Percentiles rank a stretch among this genome's conserved stretches.
These are phyloP conservation scores for Lycophotia porphyrea DNA, from an alignment of 2,888 invertebrate species.

Conservation along the genomic window DNA sequence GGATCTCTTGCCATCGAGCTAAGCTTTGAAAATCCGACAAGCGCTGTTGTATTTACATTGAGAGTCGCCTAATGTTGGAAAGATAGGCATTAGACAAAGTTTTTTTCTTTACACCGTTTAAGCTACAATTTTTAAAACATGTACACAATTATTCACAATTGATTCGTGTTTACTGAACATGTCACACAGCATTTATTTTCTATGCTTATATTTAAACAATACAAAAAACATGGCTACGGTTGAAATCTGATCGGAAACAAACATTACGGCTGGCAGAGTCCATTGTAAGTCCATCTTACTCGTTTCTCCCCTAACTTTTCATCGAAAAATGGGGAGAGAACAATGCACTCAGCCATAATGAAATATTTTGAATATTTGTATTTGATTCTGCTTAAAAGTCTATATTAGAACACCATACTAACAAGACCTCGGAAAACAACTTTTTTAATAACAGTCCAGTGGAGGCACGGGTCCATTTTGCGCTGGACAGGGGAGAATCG, in stretches of 20 bases:
- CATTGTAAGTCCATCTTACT: constrained; percentile 61
- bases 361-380: constrained; percentile 88
- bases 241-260: constrained; percentile 55
- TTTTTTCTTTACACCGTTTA: neutral
- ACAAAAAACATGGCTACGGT: constrained; percentile 35
- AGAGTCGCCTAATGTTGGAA: neutral
- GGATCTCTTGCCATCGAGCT: neutral
- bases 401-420: constrained; percentile 71
- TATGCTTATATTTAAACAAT: constrained; percentile 13
- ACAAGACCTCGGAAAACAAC: constrained; percentile 62
- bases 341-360: constrained; percentile 81
- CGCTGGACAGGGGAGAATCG: constrained; percentile 38
- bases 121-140: neutral
- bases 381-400: constrained; percentile 80
- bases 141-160: neutral
- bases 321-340: constrained; percentile 76
- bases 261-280: constrained; percentile 49
- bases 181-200: constrained; percentile 1
- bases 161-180: constrained; percentile 9
- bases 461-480: constrained; percentile 21
- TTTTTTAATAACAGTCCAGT: constrained; percentile 55
- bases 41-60: neutral
- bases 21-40: neutral
- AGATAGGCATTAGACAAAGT: neutral
- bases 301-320: constrained; percentile 68